phyloP scores from a whole-genome alignment of 2,888 invertebrate genomes.

The Andrena bicolor region DNA sequence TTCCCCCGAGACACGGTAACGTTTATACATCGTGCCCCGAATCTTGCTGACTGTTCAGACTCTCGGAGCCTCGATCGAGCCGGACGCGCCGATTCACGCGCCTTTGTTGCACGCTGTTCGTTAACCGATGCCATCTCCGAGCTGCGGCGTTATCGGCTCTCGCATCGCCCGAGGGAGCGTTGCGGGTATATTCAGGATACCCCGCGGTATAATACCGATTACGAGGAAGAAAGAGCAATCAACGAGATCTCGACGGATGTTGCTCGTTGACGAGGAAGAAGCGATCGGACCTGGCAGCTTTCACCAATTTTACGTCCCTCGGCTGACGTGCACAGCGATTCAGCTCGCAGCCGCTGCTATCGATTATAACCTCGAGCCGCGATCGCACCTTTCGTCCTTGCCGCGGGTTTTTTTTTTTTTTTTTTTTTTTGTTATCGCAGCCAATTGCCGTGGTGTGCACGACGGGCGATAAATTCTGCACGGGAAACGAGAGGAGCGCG shows the following conservation, averaged over 20 bases:
- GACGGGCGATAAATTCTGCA: conserved; percentile 55
- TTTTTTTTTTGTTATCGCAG: not conserved
- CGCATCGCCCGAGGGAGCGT: not conserved
- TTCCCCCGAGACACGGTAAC: not conserved
- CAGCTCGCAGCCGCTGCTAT: not conserved
- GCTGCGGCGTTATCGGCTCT: not conserved
- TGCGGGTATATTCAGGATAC: not conserved
- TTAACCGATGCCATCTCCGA: conserved; percentile 10
- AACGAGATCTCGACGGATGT: not conserved
- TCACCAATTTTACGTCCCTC: not conserved
- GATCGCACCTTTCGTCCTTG: conserved; percentile 6
- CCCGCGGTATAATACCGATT: not conserved
- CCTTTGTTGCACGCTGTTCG: conserved; percentile 5
- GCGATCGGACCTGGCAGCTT: not conserved
- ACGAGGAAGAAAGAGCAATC: not conserved
- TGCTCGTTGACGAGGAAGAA: not conserved
- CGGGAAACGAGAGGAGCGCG: conserved; percentile 32
- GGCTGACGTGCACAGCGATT: not conserved
- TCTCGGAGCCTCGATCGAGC: not conserved
- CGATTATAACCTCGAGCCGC: conserved; percentile 23
- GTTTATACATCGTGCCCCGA: not conserved
- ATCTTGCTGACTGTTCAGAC: not conserved
- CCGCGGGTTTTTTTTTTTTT: not conserved
- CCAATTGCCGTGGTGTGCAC: conserved; percentile 24
- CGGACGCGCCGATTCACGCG: not conserved